Base-by-base conservation (phyloP, 2,888 invertebrate genomes). In the Coenonympha glycerion region DNA sequence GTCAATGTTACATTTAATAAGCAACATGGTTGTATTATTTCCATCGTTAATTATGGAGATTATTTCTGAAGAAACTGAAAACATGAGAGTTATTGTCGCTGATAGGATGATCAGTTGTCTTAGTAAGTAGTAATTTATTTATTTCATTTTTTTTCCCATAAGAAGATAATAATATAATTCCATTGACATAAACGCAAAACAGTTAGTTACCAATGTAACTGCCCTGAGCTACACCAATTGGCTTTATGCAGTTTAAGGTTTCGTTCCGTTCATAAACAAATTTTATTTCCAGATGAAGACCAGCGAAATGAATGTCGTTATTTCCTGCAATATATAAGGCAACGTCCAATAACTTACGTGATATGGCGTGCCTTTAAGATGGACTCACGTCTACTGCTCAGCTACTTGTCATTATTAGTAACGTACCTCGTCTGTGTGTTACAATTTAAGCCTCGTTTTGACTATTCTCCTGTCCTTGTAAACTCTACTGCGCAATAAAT, bases 361-460 rank as follows among this genome's bases (percentile, higher is more conserved):
- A 39, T 47, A n/a, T 47, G 47, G 39, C 47, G 47, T 15, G 30
- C 39, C 3, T 34, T 39, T n/a, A 39, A 28, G n/a, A 26, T 47
- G 39, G 39, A 47, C 13, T 8, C 2, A 8, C 31, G 19, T 16
- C 19, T 37, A 9, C 1, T 40, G 11, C 40, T 48, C n/a, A 40
- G 40, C 5, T 48, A 33, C 19, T 2, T 40, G 11, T 48, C 48
- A 6, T 22, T 41, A n/a, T 3, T 40, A 18, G 18, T 41, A 5
- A 48, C 48, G 6, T 40, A 26, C 15, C 13, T 34, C n/a, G 13
- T 45, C 3, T 45, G 33, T 34, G 24, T 45, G 6, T 16, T 45
- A n/a, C 24, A 40, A 16, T 40, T 40, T 11, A 24, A 40, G 6
- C 24, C 40, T 8, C 13, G 19, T 19, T 11, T 11, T 5, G 6